Conservation (phyloP, 2,113 vertebrate species). For the Poicephalus gulielmi region DNA sequence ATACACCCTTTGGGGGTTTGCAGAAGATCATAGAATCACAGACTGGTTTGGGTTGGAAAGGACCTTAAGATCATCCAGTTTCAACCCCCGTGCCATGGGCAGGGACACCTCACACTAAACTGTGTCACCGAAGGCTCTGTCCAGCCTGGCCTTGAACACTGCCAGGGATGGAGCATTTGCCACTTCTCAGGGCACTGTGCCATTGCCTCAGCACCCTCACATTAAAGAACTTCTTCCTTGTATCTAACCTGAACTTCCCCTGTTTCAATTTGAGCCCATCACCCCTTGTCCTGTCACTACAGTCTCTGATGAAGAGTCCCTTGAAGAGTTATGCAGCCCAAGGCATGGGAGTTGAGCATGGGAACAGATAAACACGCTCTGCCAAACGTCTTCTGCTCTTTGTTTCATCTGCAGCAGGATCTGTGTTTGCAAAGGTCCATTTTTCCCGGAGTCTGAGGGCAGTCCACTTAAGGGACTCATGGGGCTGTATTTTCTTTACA, state of each 20-base stretch:
- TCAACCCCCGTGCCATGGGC: not conserved
- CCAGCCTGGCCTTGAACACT: not conserved
- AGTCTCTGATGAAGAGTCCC: not conserved
- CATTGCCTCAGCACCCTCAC: not conserved
- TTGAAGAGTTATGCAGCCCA: not conserved
- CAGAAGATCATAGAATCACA: not conserved
- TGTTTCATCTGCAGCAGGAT: not conserved
- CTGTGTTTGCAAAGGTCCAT: not conserved
- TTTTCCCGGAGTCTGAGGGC: not conserved
- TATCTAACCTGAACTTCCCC: not conserved
- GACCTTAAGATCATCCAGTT: not conserved
- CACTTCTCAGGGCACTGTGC: not conserved
- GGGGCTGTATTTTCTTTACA: conserved; percentile 40
- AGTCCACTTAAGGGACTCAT: not conserved
- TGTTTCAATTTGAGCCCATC: not conserved
- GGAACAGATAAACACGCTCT: not conserved
- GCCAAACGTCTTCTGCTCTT: not conserved
- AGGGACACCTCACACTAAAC: not conserved
- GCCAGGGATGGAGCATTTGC: not conserved
- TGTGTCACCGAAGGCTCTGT: not conserved
- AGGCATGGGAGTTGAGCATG: not conserved
- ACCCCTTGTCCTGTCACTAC: not conserved
- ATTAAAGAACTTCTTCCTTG: not conserved
- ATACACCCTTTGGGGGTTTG: not conserved
- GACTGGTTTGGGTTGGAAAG: not conserved